Percentiles rank a stretch among this genome's conserved stretches.
phyloP scores from a whole-genome alignment of 2,113 vertebrate genomes.

The Passer montanus region DNA sequence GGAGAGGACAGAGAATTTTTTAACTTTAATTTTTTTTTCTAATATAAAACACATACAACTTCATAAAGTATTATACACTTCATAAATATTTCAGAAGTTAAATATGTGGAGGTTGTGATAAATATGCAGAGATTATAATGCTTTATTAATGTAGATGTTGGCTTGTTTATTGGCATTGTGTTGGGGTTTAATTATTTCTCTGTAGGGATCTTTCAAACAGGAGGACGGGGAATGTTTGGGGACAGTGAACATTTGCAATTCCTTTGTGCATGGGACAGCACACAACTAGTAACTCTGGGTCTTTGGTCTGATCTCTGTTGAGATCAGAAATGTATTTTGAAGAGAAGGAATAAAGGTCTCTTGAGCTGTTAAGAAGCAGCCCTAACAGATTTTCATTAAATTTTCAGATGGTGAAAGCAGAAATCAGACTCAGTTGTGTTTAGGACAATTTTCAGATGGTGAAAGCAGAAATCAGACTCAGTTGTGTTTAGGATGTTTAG shows the following conservation, averaged over 20 bases:
- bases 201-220: neutral
- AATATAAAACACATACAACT: neutral
- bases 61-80: neutral
- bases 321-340: neutral
- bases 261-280: neutral
- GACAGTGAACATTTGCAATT: neutral
- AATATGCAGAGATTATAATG: neutral
- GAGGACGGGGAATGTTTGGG: neutral
- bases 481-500: neutral
- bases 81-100: neutral
- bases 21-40: neutral
- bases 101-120: neutral
- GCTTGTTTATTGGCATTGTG: neutral
- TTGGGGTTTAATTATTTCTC: neutral
- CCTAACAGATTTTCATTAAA: neutral
- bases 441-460: no score
- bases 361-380: neutral
- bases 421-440: neutral
- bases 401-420: neutral
- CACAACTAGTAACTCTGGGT: neutral
- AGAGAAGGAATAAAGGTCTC: neutral
- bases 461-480: no score
- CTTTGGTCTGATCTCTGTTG: neutral
- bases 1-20: neutral
- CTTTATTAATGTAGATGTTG: neutral